Evolutionary conservation across 2,113 vertebrate species (phyloP), one percentile per base, ranked within the genome.

Genomic region (Rhinogobius similis): DNA sequence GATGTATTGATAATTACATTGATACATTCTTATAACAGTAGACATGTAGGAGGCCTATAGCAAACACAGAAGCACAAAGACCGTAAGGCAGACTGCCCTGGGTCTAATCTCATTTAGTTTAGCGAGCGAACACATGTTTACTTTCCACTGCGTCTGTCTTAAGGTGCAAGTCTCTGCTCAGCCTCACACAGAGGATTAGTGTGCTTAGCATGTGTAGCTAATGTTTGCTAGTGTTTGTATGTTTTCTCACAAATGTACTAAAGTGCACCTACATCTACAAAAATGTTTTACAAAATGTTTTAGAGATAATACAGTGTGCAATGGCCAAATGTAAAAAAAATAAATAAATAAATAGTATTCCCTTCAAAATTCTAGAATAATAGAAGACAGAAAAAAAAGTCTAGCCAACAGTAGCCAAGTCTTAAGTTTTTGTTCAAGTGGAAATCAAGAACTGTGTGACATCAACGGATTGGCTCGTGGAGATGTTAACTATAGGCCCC

Each of bases 81-180:
- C 32, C 32, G 5, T 36, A 36, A 36, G n/a, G 10, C 48, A 65
- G 24, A 69, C 62, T 26, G 72, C 24, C 69, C 62, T n/a, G 2
- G 41, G 26, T 12, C 26, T 75, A 53, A 77, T 67, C 68, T 55
- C 68, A 70, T 79, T 75, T 62, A 64, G 67, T 77, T 71, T n/a
- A 69, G 21, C 29, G 18, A 67, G 41, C 68, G 67, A 65, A 23
- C 65, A 71, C 46, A 68, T 23, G 52, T 76, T 72, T 68, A 53
- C 56, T 70, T 27, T 39, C 36, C 9, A 14, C 32, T 56, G 14
- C 2, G 23, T 55, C 66, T 59, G 41, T 53, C 59, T 63, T 27
- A 68, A 65, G 62, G 12, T 5, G 2, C 20, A 32, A 44, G 21
- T 39, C 21, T 55, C 26, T 53, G 61, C 38, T 29, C 7, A 21